phyloP scores from a whole-genome alignment of 2,113 vertebrate genomes.

The Carollia perspicillata region DNA sequence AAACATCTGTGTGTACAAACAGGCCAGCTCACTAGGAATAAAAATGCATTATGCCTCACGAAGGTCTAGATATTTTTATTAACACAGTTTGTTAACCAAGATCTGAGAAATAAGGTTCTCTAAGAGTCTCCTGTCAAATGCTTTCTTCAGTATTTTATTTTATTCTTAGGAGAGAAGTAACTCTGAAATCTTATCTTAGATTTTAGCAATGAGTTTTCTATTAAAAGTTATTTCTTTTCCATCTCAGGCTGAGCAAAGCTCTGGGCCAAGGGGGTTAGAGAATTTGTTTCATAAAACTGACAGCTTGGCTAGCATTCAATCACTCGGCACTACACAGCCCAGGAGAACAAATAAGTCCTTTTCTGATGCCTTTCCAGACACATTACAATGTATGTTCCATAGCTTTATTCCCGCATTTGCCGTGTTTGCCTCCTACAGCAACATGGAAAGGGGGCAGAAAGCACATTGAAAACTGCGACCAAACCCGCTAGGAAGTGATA shows the following conservation, averaged over 20 bases:
- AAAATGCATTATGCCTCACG: constrained; percentile 71
- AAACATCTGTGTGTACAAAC: constrained; percentile 79
- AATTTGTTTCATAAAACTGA: constrained; percentile 74
- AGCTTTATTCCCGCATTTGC: constrained; percentile 42
- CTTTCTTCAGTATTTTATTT: constrained; percentile 61
- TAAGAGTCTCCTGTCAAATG: constrained; percentile 9
- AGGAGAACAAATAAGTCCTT: constrained; percentile 57
- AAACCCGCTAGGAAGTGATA: constrained; percentile 52
- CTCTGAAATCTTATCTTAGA: constrained; percentile 82
- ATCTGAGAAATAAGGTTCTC: constrained; percentile 50
- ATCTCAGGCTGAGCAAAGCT: constrained; percentile 79
- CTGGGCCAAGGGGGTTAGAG: constrained; percentile 64
- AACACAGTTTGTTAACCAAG: constrained; percentile 64
- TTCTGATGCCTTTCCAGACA: constrained; percentile 69
- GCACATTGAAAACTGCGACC: constrained; percentile 62
- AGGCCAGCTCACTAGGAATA: constrained; percentile 67
- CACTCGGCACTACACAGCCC: constrained; percentile 66
- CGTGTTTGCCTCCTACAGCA: constrained; percentile 59
- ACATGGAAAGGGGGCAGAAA: constrained; percentile 29
- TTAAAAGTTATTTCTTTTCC: constrained; percentile 82
- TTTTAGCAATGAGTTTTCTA: constrained; percentile 81
- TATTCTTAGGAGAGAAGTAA: constrained; percentile 78
- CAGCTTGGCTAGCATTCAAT: constrained; percentile 79
- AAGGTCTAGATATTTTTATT: constrained; percentile 78
- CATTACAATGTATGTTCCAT: constrained; percentile 67